A percentile compares a stretch with the other conserved stretches of the same genome.
These are phyloP conservation scores for Orientallactaga bullata DNA, from an alignment of 2,113 vertebrate species.

Conservation along the genomic window DNA sequence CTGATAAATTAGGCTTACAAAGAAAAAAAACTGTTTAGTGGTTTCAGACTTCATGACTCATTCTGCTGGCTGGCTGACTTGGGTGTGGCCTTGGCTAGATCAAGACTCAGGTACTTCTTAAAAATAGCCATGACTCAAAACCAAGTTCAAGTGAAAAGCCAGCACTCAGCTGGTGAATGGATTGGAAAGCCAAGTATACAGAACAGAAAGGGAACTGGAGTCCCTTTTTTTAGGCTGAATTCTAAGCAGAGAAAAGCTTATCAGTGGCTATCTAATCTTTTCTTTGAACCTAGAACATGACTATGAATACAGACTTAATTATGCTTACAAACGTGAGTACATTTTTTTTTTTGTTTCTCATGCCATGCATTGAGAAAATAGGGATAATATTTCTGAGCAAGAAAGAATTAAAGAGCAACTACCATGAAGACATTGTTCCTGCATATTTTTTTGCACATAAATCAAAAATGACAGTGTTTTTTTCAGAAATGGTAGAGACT, in stretches of 20 bases:
- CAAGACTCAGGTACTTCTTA: background rate
- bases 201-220: background rate
- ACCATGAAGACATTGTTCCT: background rate
- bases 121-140: slow-evolving; percentile 36
- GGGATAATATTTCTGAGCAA: background rate
- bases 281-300: background rate
- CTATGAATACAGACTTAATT: background rate
- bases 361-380: background rate
- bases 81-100: slow-evolving; percentile 11
- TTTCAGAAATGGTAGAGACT: slow-evolving; percentile 4
- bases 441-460: background rate
- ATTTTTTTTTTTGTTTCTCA: background rate
- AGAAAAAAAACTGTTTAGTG: background rate
- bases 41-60: background rate
- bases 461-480: slow-evolving; percentile 41
- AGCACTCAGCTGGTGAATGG: background rate
- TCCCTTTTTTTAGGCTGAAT: background rate
- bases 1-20: slow-evolving; percentile 32
- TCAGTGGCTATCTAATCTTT: background rate
- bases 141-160: background rate
- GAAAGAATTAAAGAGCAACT: slow-evolving; percentile 1
- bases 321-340: background rate
- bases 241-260: background rate
- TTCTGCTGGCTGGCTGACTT: background rate
- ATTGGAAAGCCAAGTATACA: background rate